These are phyloP conservation scores for Sceliomorpha sp. DNA, from an alignment of 2,888 invertebrate genomes.

Conservation along the genomic window DNA sequence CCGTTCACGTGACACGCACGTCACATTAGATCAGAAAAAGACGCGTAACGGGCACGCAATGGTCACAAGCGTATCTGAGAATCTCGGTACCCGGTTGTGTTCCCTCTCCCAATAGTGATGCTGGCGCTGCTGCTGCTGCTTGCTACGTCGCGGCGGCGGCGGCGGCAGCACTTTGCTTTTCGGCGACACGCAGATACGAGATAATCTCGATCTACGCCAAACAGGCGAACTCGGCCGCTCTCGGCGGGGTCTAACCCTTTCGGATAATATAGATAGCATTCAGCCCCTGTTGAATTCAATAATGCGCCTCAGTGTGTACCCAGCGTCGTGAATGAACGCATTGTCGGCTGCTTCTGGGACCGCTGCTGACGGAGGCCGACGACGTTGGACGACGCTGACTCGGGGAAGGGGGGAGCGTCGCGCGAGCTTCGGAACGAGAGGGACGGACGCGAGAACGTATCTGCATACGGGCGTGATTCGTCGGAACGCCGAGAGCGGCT, in stretches of 20 bases:
- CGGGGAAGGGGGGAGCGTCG: no score
- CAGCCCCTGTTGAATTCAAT: conserved; percentile 73
- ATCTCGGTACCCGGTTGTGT: conserved; percentile 65
- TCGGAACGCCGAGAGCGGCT: conserved; percentile 1
- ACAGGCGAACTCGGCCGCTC: conserved; percentile 67
- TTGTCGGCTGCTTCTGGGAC: conserved; percentile 65
- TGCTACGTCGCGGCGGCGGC: conserved; percentile 15
- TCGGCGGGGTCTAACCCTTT: conserved; percentile 66
- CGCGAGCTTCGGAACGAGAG: conserved; percentile 10
- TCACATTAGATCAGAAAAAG: conserved; percentile 78
- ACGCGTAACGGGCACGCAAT: conserved; percentile 65
- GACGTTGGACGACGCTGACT: no score
- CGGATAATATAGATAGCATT: conserved; percentile 80
- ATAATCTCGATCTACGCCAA: conserved; percentile 80
- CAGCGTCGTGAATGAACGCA: conserved; percentile 68
- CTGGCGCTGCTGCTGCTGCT: no score
- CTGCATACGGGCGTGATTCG: conserved; percentile 39
- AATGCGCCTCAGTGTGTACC: conserved; percentile 67
- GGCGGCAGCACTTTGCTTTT: conserved; percentile 74
- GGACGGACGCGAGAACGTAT: conserved; percentile 33
- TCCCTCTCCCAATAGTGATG: conserved; percentile 37
- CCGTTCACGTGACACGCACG: conserved; percentile 78
- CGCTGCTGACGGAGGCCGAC: no score
- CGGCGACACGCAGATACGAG: conserved; percentile 73
- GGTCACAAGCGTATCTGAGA: conserved; percentile 68